Conservation (phyloP, 2,113 vertebrate genomes). For the Tragelaphus strepsiceros region DNA sequence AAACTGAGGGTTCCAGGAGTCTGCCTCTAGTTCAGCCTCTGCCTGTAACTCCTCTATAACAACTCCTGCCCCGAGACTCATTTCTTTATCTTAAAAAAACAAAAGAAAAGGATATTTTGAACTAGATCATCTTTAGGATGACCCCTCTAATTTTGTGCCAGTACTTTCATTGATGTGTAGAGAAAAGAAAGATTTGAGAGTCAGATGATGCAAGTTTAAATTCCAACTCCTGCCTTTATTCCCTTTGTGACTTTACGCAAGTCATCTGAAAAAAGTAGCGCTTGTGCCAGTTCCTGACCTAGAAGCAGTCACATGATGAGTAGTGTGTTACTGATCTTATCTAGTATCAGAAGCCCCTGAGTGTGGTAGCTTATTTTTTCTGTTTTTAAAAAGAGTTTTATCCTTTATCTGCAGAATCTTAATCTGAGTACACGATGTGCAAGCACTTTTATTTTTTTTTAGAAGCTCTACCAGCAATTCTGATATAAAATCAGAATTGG, state of each 20-base stretch:
- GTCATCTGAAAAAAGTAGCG: background rate
- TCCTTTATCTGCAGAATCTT: background rate
- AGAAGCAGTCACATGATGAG: background rate
- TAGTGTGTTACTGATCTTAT: background rate
- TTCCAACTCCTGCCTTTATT: background rate
- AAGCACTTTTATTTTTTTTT: background rate
- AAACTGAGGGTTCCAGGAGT: background rate
- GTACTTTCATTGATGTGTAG: background rate
- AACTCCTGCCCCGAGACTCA: background rate
- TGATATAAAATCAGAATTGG: background rate
- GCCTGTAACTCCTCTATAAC: accelerated
- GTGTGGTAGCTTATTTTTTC: background rate
- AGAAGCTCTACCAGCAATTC: background rate
- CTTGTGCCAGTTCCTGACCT: background rate
- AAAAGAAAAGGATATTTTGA: background rate
- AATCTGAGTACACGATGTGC: background rate
- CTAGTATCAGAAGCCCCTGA: background rate
- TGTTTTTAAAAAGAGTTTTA: background rate
- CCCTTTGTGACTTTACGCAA: background rate
- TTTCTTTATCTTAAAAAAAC: background rate
- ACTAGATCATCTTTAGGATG: background rate
- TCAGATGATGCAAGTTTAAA: background rate
- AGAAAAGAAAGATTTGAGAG: background rate
- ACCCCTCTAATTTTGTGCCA: background rate
- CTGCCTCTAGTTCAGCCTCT: background rate